Conservation (phyloP, 2,113 vertebrate species). For the Leiothrix lutea region DNA sequence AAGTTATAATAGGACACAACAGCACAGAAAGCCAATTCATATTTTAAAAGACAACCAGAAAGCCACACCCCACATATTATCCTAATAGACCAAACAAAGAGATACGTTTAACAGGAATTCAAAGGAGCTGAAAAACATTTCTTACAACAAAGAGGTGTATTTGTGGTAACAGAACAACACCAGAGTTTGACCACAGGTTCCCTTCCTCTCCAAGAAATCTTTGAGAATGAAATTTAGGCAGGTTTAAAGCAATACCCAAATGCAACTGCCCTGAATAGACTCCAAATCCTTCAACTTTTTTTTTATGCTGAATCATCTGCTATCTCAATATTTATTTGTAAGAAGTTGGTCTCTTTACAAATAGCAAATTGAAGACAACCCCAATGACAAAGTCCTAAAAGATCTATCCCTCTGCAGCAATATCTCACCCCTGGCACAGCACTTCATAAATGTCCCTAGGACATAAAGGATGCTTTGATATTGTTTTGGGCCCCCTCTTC, state of each 20-base stretch:
- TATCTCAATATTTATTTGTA: not conserved
- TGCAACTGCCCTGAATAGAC: not conserved
- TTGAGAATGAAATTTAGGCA: not conserved
- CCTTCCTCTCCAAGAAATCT: not conserved
- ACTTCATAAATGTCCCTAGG: not conserved
- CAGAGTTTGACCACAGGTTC: not conserved
- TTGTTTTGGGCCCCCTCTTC: not conserved
- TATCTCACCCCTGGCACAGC: not conserved
- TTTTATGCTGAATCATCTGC: too few species aligned
- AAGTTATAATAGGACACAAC: not conserved
- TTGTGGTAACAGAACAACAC: not conserved
- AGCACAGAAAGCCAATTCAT: not conserved
- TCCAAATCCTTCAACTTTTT: rapidly evolving
- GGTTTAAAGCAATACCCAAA: not conserved
- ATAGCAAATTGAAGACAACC: not conserved
- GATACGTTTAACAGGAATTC: not conserved
- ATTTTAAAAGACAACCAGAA: not conserved
- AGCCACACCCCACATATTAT: not conserved
- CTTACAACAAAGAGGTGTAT: not conserved
- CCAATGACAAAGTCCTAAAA: not conserved
- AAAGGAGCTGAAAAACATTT: not conserved
- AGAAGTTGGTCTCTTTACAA: not conserved
- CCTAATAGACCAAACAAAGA: not conserved
- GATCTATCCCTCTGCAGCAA: not conserved
- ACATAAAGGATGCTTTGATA: not conserved